Conservation (phyloP, 2,797 vertebrate species). For the Trachurus trachurus region DNA sequence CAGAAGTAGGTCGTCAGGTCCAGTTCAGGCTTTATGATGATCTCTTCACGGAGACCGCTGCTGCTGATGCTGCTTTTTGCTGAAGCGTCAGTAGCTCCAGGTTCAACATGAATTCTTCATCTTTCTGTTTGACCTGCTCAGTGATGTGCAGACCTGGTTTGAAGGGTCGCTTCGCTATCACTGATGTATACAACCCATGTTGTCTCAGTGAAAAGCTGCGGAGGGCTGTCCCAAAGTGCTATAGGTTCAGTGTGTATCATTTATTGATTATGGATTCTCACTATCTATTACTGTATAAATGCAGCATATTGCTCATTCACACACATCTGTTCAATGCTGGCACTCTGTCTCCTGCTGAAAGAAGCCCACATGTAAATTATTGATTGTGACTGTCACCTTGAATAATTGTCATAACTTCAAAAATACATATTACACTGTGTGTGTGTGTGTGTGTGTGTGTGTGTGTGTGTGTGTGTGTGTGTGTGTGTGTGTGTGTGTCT, state of each 20-base stretch:
- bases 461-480: no score
- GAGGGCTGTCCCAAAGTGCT: background rate
- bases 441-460: no score
- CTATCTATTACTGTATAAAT: background rate
- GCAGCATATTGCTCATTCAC: background rate
- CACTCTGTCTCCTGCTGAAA: background rate
- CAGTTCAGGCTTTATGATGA: background rate
- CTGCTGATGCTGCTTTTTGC: background rate
- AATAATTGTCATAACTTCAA: constrained; percentile 45
- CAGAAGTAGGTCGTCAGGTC: background rate
- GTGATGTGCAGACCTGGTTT: background rate
- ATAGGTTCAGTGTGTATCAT: background rate
- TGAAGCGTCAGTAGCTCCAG: background rate
- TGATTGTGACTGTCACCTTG: constrained; percentile 21
- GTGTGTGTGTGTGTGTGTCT: background rate
- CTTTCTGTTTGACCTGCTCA: background rate
- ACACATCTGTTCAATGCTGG: background rate
- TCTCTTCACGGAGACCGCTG: background rate
- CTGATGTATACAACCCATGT: no score
- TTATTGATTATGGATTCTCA: constrained; percentile 7
- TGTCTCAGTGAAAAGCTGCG: no score
- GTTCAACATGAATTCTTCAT: background rate
- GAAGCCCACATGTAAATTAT: constrained; percentile 5
- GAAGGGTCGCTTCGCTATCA: no score
- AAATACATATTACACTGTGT: constrained; percentile 21